Base-by-base conservation (phyloP, 2,888 invertebrate genomes). In the Epinotia bilunana region DNA sequence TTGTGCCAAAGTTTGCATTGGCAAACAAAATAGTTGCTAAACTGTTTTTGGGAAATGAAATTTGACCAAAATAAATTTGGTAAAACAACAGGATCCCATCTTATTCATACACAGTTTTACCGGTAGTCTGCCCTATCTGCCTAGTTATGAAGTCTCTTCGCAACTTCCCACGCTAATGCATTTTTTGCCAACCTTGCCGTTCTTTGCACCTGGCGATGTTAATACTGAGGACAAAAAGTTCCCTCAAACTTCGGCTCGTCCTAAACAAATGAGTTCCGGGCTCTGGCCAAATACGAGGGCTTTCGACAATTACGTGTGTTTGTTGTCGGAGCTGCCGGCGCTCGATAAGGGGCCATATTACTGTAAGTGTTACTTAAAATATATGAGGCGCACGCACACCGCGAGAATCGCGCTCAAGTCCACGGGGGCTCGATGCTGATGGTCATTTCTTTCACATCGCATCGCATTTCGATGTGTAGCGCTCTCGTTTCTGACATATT, bases 171-270 rank as follows among this genome's bases (percentile, higher is more conserved):
- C 16, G 65, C 65, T 73, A 68, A 69, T 74, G 69, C 70, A 58
- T 70, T 74, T 74, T 63, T 74, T 74, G 39, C 55, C 57, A 23
- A 13, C 16, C 28, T 13, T 3, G 11, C 46, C 20, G 43, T 63
- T 46, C 13, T 46, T 63, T 43, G 63, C 63, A 63, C 63, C 63
- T 63, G 63, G 60, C 39, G 16, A 33, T 65, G 72, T 72, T 72
- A 72, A 72, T 72, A 65, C 55, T 33, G 64, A 60, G n/a, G 64
- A 53, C 74, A 70, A 64, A 74, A 74, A 74, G 58, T 70, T 70
- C 28, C 53, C 53, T 64, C 60, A 28, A 70, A 70, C 63, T 61
- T 69, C 33, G 74, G 64, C 53, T 74, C 33, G 74, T 63, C 74
- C 69, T 74, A 70, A 74, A 70, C 53, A 74, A 74, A 70, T 70